Percentiles rank a stretch among this genome's conserved stretches.
phyloP scores from a whole-genome alignment of 2,797 vertebrate genomes.

The Falco biarmicus region DNA sequence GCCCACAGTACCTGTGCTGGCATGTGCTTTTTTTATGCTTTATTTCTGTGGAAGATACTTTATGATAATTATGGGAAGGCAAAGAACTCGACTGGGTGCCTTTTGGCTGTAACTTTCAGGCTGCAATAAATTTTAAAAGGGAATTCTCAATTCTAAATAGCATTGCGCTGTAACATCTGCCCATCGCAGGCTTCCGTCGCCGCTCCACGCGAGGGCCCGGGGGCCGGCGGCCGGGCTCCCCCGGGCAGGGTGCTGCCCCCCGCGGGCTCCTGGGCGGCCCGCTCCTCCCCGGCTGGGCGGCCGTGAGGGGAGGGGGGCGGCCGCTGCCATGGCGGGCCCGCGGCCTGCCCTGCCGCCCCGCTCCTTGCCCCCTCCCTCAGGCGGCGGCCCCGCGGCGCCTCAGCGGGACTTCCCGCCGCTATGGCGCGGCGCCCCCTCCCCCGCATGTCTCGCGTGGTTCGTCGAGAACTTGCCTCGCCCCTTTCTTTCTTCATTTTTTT shows the following conservation, averaged over 20 bases:
- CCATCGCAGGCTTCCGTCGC: rapidly evolving
- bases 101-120: not conserved
- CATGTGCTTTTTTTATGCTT: rapidly evolving
- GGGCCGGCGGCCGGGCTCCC: no score
- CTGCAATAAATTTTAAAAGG: not conserved
- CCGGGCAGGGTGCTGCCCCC: no score
- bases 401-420: not conserved
- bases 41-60: not conserved
- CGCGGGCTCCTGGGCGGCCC: no score
- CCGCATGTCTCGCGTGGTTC: constrained; percentile 5
- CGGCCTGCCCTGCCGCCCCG: no score
- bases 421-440: not conserved
- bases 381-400: not conserved
- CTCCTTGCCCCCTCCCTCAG: not conserved
- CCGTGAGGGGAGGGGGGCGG: not conserved
- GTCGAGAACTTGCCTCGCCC: not conserved
- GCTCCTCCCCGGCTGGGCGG: no score
- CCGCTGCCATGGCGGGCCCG: not conserved
- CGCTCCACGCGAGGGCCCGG: rapidly evolving
- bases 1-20: rapidly evolving
- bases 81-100: rapidly evolving
- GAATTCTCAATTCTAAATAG: not conserved
- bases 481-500: not conserved
- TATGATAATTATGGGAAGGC: not conserved
- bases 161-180: not conserved